Base-by-base conservation (phyloP, 2,888 invertebrate species). In the Tenthredo livida region DNA sequence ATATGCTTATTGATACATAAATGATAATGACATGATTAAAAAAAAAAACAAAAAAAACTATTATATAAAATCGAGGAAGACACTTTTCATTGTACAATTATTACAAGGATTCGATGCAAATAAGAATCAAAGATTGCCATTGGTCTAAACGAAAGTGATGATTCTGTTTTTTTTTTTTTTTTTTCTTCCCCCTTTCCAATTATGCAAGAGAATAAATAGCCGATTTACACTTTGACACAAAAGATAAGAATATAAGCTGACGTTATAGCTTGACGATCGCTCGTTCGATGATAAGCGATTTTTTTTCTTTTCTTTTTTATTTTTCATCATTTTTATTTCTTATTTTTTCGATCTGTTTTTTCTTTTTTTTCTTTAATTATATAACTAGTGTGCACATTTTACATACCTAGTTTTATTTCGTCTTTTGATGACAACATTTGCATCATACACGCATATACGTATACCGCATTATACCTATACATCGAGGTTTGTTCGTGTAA, bases 241-340 rank as follows among this genome's bases (percentile, higher is more conserved):
- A 43, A 73, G 43, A 73, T 73, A 73, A 73, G 73, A 73, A 40
- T 10, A 67, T 67, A 17, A 29, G 67, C 67, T 67, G 67, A 67
- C 29, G 67, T 9, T 25, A 33, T 10, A 40, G 40, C 43, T 43
- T 43, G 73, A 73, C 40, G 43, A 73, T 40, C 43, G 17, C 33
- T 10, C 67, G 73, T 73, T 73, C 73, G 73, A 43, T 21, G 43
- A 73, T 73, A 43, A 73, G n/a, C 21, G 73, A 25, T 43, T 73
- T 73, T 73, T 40, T 17, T 37, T 10, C 2, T n/a, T 37, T 40
- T 67, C 7, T 29, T 25, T 65, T 25, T 15, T 4, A 15, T 47
- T 47, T 67, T 33, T 61, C 25, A 7, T 25, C 10, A 21, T 25
- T 25, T 61, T 33, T 21, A 10, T 29, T 25, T 65, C 12, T 15